Percentiles rank a stretch among this genome's conserved stretches.
These are phyloP conservation scores for Nemotelus pantherinus DNA, from an alignment of 2,888 invertebrate species.

Conservation along the genomic window DNA sequence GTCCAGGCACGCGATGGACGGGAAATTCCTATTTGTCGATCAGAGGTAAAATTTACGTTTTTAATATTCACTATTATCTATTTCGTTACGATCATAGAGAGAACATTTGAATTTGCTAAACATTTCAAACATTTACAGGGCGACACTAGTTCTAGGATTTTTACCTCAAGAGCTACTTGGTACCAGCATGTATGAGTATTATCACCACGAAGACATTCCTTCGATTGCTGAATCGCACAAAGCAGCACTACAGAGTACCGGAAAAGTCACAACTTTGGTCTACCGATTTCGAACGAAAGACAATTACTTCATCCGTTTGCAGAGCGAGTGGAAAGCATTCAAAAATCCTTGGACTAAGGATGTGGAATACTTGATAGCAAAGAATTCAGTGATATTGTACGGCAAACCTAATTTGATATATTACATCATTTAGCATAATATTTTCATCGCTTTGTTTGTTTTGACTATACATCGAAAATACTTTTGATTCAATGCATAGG, in stretches of 20 bases:
- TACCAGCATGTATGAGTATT: constrained; percentile 93
- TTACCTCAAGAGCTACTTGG: constrained; percentile 92
- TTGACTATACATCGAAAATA: too few relatives aligned
- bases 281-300: constrained; percentile 85
- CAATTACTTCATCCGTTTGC: constrained; percentile 74
- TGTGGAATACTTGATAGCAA: constrained; percentile 88
- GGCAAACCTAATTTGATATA: not conserved
- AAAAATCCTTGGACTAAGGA: constrained; percentile 97
- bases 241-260: constrained; percentile 74
- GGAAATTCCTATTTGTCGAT: constrained; percentile 92
- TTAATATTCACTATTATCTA: not conserved
- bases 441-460: too few relatives aligned
- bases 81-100: not conserved
- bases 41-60: constrained; percentile 73
- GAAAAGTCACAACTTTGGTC: constrained; percentile 73
- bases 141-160: constrained; percentile 87
- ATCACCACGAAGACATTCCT: constrained; percentile 82
- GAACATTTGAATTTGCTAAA: not conserved
- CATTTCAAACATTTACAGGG: constrained; percentile 68
- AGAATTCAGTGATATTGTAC: constrained; percentile 80
- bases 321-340: constrained; percentile 89
- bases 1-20: constrained; percentile 87
- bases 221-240: constrained; percentile 86
- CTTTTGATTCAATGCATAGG: too few relatives aligned
- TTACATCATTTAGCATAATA: too few relatives aligned